Evolutionary conservation across 2,113 vertebrate species (phyloP).

Genomic region (Onychostruthus taczanowskii): DNA sequence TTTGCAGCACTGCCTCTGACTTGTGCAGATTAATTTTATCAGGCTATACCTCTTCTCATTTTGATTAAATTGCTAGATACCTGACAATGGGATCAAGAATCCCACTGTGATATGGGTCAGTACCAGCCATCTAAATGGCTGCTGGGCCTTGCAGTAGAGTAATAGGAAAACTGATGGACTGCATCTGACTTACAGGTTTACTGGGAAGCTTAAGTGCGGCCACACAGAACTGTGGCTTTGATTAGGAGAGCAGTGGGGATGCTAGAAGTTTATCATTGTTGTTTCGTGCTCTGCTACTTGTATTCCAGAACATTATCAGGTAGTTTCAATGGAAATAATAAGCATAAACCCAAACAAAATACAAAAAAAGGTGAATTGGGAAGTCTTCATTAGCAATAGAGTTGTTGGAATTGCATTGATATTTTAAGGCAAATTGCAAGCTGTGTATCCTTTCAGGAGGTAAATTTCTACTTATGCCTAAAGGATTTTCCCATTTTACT

Average conservation of each 20-base stretch:
- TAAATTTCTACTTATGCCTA: not conserved
- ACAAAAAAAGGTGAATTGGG: not conserved
- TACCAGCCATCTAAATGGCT: not conserved
- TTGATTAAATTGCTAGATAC: not conserved
- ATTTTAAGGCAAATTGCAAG: not conserved
- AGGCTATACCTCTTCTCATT: not conserved
- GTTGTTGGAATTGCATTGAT: not conserved
- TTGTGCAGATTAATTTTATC: not conserved
- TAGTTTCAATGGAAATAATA: not conserved
- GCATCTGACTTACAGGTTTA: not conserved
- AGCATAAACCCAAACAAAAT: not conserved
- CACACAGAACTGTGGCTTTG: not conserved
- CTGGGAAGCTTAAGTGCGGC: not conserved
- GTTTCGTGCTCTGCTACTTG: not conserved
- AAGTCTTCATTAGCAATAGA: not conserved
- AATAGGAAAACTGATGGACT: constrained; percentile 12
- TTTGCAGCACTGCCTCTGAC: not conserved
- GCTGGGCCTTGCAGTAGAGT: not conserved
- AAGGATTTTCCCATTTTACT: not conserved
- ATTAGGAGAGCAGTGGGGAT: not conserved
- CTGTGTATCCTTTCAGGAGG: not conserved
- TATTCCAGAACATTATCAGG: not conserved
- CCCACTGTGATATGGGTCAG: not conserved
- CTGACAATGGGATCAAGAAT: not conserved
- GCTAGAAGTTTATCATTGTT: not conserved